Percentiles rank a stretch among this genome's conserved stretches.
These are phyloP conservation scores for Rhagonycha lutea DNA, from an alignment of 2,888 invertebrate genomes.

Conservation along the genomic window DNA sequence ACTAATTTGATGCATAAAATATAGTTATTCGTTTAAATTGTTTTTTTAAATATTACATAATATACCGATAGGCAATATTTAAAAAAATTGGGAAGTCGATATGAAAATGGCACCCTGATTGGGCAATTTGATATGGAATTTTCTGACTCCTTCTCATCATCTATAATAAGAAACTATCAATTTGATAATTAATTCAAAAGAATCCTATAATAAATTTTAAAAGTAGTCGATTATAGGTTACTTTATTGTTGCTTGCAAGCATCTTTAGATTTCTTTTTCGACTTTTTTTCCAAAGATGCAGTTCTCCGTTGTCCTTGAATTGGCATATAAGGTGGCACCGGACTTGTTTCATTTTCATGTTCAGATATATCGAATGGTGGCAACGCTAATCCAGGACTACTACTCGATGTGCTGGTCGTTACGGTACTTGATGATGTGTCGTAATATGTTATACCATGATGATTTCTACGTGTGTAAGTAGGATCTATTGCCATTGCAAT, in stretches of 20 bases:
- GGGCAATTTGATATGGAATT: not conserved
- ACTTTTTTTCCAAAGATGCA: constrained; percentile 59
- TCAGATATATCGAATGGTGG: constrained; percentile 44
- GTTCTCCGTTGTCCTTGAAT: constrained; percentile 74
- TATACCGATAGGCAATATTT: not conserved
- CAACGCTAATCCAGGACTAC: constrained; percentile 47
- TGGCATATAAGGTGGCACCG: constrained; percentile 75
- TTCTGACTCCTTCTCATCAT: not conserved
- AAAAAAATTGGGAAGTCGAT: not conserved
- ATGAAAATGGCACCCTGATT: not conserved
- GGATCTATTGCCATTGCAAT: constrained; percentile 72
- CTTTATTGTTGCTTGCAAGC: constrained; percentile 51
- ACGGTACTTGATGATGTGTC: constrained; percentile 50
- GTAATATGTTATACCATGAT: constrained; percentile 47
- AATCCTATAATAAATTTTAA: not conserved
- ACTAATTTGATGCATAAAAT: too few species aligned
- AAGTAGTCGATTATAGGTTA: not conserved
- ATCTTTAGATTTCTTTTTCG: constrained; percentile 48
- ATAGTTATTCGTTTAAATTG: not conserved
- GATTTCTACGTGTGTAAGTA: constrained; percentile 58
- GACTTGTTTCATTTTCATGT: constrained; percentile 57
- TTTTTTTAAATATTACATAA: not conserved
- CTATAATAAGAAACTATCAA: not conserved
- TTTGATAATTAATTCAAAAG: not conserved
- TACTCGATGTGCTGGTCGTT: constrained; percentile 47